phyloP scores from a whole-genome alignment of 2,113 vertebrate genomes.

The Anguilla rostrata region DNA sequence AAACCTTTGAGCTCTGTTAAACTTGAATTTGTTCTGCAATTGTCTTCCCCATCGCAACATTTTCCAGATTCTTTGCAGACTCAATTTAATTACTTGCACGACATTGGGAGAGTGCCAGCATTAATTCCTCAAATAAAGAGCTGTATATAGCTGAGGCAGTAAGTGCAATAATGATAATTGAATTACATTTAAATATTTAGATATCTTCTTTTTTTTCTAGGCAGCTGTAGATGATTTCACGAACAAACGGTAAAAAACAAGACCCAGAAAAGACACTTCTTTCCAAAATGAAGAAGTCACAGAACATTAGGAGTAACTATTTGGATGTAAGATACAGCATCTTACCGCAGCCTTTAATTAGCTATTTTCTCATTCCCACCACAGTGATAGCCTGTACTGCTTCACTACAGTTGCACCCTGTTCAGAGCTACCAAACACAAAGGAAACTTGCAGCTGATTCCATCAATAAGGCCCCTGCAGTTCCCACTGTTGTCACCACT shows the following conservation, averaged over 20 bases:
- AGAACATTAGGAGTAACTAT: background rate
- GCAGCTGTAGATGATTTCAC: conserved; percentile 41
- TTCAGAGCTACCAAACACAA: background rate
- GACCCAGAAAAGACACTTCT: background rate
- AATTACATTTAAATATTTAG: conserved; percentile 51
- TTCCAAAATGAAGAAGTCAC: conserved; percentile 18
- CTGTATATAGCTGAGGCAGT: conserved; percentile 49
- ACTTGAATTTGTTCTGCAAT: conserved; percentile 57
- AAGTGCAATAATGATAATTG: conserved; percentile 56
- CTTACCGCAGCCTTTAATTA: background rate
- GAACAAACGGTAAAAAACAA: conserved; percentile 25
- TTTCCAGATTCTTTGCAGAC: conserved; percentile 46
- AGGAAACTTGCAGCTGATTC: conserved; percentile 11
- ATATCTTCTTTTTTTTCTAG: conserved; percentile 43
- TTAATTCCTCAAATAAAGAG: conserved; percentile 23
- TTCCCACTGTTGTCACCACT: background rate
- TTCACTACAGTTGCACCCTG: background rate
- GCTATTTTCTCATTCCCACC: background rate
- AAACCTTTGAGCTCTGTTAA: conserved; percentile 44
- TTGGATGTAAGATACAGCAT: conserved; percentile 5
- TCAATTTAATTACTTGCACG: conserved; percentile 57
- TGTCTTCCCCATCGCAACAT: conserved; percentile 51
- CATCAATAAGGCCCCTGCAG: background rate
- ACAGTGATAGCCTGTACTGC: background rate
- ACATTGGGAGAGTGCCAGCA: conserved; percentile 38